Evolutionary conservation across 2,113 vertebrate genomes (phyloP), one percentile per base, ranked within the genome.

Genomic region (Myrmecobius fasciatus): DNA sequence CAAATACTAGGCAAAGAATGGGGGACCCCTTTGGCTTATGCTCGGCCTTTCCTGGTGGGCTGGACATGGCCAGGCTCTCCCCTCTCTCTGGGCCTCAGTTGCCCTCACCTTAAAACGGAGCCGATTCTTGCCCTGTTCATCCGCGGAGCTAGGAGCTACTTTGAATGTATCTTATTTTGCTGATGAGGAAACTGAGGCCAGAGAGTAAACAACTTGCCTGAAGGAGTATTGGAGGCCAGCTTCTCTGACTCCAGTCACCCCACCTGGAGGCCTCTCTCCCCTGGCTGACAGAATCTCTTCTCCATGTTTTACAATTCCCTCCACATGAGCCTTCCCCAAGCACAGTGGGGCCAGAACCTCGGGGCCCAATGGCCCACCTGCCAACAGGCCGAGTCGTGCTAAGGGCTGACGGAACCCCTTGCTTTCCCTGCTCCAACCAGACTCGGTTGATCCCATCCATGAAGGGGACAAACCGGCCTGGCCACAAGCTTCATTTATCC

Each of bases 171-270:
- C n/a, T 75, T 92, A 83, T 92, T 95, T 92, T 93, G 31, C 51
- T 89, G 90, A 89, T 48, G 53, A 94, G 52, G 75, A 95, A 97
- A 97, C 4, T 91, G 90, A 93, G 90, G 60, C 43, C 36, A 92
- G 47, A 53, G 5, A n/a, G 67, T 53, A 54, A 95, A 17, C 60
- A 95, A 94, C 36, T 67, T 94, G 75, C 7, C 60, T 10, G 25
- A 92, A 52, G 43, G 93, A 28, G 91, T 43, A 94, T 22, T 91
- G 36, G 95, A 92, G n/a, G 31, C 20, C 3, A 56, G 3, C 26
- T 48, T 60, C 88, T 95, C 36, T 94, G n/a, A 83, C 20, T 83
- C 67, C 6, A n/a, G 31, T 36, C 12, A 10, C 31, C 17, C 1
- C n/a, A 4, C 60, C 31, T 75, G 31, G n/a, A 83, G 67, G n/a